Base-by-base conservation (phyloP, 2,888 invertebrate species). In the Caenorhabditis imperialis region DNA sequence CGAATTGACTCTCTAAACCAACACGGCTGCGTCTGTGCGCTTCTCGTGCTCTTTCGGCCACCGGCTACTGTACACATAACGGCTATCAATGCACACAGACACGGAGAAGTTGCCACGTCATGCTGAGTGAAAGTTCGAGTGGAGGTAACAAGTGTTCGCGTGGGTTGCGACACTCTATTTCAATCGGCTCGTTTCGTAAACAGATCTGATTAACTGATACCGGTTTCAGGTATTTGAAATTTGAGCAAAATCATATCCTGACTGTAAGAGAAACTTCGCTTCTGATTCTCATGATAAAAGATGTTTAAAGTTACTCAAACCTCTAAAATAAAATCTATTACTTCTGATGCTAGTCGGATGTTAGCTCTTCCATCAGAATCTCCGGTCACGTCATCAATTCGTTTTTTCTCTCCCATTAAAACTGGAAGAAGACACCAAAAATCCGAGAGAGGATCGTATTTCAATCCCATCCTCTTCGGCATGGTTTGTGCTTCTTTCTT, bases 1-100 rank as follows among this genome's bases (percentile, higher is more conserved):
- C 65, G 63, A n/a, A n/a, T n/a, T 38, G 44, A 33, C 27, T 35
- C 47, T 54, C 63, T 63, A 54, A 55, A 54, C 35, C 57, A 65
- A 48, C 44, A 48, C 30, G 42, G 44, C 65, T 45, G 55, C 47
- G 63, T 47, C 48, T 55, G 45, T 30, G 27, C 4, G 53, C 16
- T 27, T 40, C 44, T 38, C 48, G 51, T 23, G 30, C 42, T 25
- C 30, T 30, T 62, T 40, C 23, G 25, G 37, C 30, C 30, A 27
- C 23, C 51, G 16, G 53, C 65, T 65, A 65, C 65, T 65, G 65
- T 65, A 65, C 42, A 54, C 57, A 38, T 37, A 10, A 8, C 22
- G 38, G 33, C 47, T 63, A 63, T 63, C 63, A 63, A 48, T 55
- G 42, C 37, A 54, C 42, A 62, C 42, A 60, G 18, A 42, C 14